Percentiles rank a stretch among this genome's conserved stretches.
phyloP scores from a whole-genome alignment of 2,888 invertebrate genomes.

The Phoenoteleia sp. region DNA sequence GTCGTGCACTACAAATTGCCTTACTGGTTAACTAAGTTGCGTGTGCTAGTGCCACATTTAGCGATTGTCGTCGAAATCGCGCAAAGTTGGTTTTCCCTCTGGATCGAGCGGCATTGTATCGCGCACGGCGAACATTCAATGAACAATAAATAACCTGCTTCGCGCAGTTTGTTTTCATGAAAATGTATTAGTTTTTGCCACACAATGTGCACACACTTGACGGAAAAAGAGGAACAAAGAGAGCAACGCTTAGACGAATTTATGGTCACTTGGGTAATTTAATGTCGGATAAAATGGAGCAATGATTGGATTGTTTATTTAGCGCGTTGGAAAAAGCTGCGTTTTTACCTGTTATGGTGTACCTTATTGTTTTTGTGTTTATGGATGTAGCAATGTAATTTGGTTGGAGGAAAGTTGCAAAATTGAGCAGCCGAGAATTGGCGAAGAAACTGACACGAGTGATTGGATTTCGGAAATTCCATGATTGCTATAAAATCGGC shows the following conservation, averaged over 20 bases:
- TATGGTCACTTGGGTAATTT: slow-evolving; percentile 49
- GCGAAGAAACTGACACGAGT: no score
- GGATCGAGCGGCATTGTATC: slow-evolving; percentile 24
- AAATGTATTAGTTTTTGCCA: slow-evolving; percentile 47
- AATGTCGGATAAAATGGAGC: slow-evolving; percentile 21
- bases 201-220: slow-evolving; percentile 24
- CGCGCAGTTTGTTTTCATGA: slow-evolving; percentile 47
- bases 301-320: slow-evolving; percentile 26
- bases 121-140: slow-evolving; percentile 22
- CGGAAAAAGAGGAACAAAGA: slow-evolving; percentile 9
- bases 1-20: slow-evolving; percentile 72
- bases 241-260: slow-evolving; percentile 38
- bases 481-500: no score
- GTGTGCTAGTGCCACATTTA: slow-evolving; percentile 64
- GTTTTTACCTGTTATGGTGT: no score
- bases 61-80: slow-evolving; percentile 43
- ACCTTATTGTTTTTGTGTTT: no score
- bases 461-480: no score
- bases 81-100: slow-evolving; percentile 34
- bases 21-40: slow-evolving; percentile 53
- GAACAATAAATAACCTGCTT: slow-evolving; percentile 50
- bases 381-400: no score
- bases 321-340: background rate
- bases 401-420: no score
- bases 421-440: no score